Base-by-base conservation (phyloP, 2,888 invertebrate genomes). In the Frankliniella fusca region DNA sequence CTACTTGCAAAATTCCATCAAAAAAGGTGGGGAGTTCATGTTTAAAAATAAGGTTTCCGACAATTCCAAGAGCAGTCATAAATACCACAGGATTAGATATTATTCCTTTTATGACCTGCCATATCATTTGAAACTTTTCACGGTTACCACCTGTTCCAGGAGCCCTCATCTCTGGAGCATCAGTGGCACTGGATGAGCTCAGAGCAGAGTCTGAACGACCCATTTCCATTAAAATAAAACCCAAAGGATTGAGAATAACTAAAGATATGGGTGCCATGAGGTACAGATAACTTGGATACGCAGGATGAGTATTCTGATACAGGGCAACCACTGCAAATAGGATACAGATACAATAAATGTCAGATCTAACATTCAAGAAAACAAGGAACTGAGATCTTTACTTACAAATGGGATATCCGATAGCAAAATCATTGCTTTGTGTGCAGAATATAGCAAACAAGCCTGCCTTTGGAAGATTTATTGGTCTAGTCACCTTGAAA, bases 401-500 rank as follows among this genome's bases (percentile, higher is more conserved):
- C 90, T 92, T 90, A 96, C 97, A 94, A 85, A 98, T 97, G 10
- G 98, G 98, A 89, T 94, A 97, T 84, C 98, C 98, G 85, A 98
- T 92, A 28, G 98, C 98, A 90, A 98, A 98, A 89, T 98, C 98
- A 90, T 98, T 98, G 87, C 97, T 97, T 88, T 98, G 98, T 0
- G 98, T 98, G 85, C 95, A 94, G 88, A 98, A 98, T 86, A 98
- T 97, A 27, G 95, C 96, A 90, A 95, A 95, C 83, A 98, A 91
- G 20, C 97, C 98, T 80, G 97, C 95, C 86, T 94, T 92, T 7
- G 95, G 95, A 84, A 94, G 91, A 88, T 96, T 94, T 27, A 93
- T 87, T 10, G 96, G 96, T 86, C 94, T 87, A 80, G 88, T 88
- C 11, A 86, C 85, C 70, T 76, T 12, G 27, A 23, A 76, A 76